Evolutionary conservation across 2,113 vertebrate species (phyloP).

Genomic region (Mirza zaza): DNA sequence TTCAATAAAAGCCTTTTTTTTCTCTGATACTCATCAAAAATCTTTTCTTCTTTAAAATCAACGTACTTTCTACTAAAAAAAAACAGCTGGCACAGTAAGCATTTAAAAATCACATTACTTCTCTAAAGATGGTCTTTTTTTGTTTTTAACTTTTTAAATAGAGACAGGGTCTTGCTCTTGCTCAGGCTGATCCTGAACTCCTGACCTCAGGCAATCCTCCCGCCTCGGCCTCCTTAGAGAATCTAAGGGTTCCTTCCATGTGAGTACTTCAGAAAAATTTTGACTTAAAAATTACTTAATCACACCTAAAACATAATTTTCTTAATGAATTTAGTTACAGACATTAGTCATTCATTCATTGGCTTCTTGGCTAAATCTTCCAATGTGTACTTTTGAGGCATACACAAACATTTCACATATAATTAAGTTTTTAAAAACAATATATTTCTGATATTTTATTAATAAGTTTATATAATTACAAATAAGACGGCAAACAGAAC

Average conservation of each 20-base stretch:
- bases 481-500: not conserved
- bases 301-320: slow-evolving; percentile 10
- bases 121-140: not conserved
- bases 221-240: not conserved
- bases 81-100: not conserved
- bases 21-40: not conserved
- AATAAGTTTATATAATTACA: not conserved
- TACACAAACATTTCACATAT: not conserved
- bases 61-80: not conserved
- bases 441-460: not conserved
- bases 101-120: not conserved
- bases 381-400: not conserved
- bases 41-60: not conserved
- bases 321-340: not conserved
- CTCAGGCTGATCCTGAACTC: too few relatives aligned
- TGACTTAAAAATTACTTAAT: not conserved
- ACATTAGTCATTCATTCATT: not conserved
- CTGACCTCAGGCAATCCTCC: too few relatives aligned
- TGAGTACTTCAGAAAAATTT: not conserved
- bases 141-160: too few relatives aligned
- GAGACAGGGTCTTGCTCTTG: too few relatives aligned
- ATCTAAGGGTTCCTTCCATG: not conserved
- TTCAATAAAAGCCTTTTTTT: slow-evolving; percentile 6
- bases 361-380: not conserved
- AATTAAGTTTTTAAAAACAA: not conserved